Evolutionary conservation across 2,888 invertebrate genomes (phyloP), one percentile per base, ranked within the genome.

Genomic region (Flexamia atlantica): DNA sequence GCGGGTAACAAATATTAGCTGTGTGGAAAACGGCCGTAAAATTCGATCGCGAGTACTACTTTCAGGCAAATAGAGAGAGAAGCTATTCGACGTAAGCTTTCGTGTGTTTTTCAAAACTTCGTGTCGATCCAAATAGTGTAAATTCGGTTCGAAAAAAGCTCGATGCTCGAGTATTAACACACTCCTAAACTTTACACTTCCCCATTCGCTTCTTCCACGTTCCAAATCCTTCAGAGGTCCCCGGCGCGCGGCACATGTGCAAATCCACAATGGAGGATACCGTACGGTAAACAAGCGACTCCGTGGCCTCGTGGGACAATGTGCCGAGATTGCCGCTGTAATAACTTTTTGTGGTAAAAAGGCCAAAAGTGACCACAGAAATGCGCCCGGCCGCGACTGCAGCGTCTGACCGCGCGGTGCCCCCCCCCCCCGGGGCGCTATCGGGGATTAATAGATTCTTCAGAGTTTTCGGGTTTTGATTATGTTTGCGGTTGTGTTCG

Each of bases 311-410:
- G 30, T 23, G 72, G 40, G 36, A 72, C 72, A 72, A 72, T 42
- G 72, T 30, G 72, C 10, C 5, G 20, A 36, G 42, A 42, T 64
- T 64, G 64, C 57, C 28, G 64, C 23, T 30, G 64, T 76, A 76
- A 76, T 50, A 23, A 30, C 28, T 76, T 76, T 79, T 79, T 79
- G 79, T 79, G 79, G 79, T 79, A 79, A 79, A 57, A 30, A 79
- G 32, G 46, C 57, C 32, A 79, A 57, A 57, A 79, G 50, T 79
- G 57, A 79, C 79, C 79, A 20, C 79, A 79, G 23, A 30, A 42
- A 36, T 46, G 74, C 23, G 74, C 40, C 46, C 46, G 28, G 46
- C 7, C 46, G 25, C 46, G 25, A 17, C 46, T 46, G 28, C 74
- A n/a, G 42, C 23, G 46, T 46, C 70, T 23, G 42, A 28, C 74